Base-by-base conservation (phyloP, 2,888 invertebrate species). In the Drosophila quinaria region DNA sequence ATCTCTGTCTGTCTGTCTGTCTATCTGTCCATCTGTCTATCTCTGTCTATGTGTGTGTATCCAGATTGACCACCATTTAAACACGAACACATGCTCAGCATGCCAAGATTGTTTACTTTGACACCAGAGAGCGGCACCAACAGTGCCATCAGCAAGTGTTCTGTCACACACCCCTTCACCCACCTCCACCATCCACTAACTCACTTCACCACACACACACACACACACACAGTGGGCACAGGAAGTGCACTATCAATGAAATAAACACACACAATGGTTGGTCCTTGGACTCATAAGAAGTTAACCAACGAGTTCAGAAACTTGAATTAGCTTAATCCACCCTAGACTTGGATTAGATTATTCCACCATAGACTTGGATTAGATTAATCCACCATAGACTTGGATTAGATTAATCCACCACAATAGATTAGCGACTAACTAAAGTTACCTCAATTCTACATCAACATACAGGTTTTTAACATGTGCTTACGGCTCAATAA, bases 51-150 rank as follows among this genome's bases (percentile, higher is more conserved):
- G 33, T 42, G 49, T 55, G 58, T 60, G 58, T 46, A 47, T 51
- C 47, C 51, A 41, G 58, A 37, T 42, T 71, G 76, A 64, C 70
- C 70, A 70, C 52, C 75, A 75, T 75, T 70, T 74, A 75, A 75
- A 65, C 58, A 70, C 60, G 52, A 58, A 65, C 75, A 74, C 75
- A 74, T 74, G 64, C 59, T 69, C 39, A 19, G 67, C 55, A 63
- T 76, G 78, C 55, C 51, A 78, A 68, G 72, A 63, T 56, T 80
- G 84, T 81, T 80, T 77, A 63, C 78, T 67, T 79, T 70, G 62
- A 63, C 84, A 67, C 84, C 62, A 52, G 66, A 52, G 66, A 65
- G 47, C 33, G 9, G 15, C 42, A 47, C 35, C 61, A 67, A 46
- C 60, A 42, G 33, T 22, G 17, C 22, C 29, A n/a, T 39, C 35